phyloP scores from a whole-genome alignment of 2,888 invertebrate genomes.

The Brachynemurus nebulosus region DNA sequence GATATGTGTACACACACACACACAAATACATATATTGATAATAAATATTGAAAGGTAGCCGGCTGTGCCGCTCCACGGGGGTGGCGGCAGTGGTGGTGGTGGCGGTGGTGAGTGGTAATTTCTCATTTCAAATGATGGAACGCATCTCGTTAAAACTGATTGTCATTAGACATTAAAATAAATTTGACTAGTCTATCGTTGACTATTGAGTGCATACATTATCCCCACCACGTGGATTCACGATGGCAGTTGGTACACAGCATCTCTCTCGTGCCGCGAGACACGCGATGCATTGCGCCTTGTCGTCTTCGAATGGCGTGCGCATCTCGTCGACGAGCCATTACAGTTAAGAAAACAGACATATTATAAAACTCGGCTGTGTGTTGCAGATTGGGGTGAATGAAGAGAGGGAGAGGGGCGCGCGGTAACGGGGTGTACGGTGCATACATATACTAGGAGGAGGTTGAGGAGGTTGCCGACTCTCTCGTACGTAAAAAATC shows the following conservation, averaged over 20 bases:
- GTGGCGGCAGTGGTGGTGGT: too few relatives aligned
- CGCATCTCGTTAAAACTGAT: constrained; percentile 8
- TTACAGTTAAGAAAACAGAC: constrained; percentile 41
- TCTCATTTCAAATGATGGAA: constrained; percentile 2
- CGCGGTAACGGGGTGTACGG: background rate
- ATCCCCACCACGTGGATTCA: constrained; percentile 5
- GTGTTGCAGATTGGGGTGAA: background rate
- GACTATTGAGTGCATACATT: constrained; percentile 10
- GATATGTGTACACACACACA: too few relatives aligned
- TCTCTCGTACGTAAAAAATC: constrained; percentile 31
- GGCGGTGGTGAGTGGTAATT: too few relatives aligned
- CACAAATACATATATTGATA: too few relatives aligned
- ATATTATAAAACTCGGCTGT: constrained; percentile 18
- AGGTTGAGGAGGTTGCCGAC: constrained; percentile 31
- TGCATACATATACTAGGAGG: constrained; percentile 26
- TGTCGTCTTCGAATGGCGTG: constrained; percentile 32
- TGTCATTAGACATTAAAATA: constrained; percentile 11
- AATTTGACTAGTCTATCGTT: constrained; percentile 7
- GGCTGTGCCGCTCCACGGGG: too few relatives aligned
- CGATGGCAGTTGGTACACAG: background rate
- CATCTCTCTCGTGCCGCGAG: constrained; percentile 14
- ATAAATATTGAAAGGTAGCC: too few relatives aligned
- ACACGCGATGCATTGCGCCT: constrained; percentile 25
- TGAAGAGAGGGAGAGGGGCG: background rate
- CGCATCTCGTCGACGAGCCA: constrained; percentile 34